Conservation (phyloP, 1,140 invertebrate species). For the Macrobrachium nipponense region DNA sequence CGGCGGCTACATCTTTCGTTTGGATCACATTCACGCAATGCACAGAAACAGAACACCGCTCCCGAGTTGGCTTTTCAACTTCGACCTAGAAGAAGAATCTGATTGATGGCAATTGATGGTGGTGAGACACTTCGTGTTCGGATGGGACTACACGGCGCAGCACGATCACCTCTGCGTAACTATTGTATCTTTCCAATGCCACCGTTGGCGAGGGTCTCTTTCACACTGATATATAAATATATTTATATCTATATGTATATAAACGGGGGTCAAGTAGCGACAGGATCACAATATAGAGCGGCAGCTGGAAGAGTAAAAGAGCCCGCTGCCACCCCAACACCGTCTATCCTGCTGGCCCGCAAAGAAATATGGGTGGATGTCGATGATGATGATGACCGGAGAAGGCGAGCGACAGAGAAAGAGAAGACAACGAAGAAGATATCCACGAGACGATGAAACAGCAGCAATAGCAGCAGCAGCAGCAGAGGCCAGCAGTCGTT, state of each 20-base stretch:
- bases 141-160: too few relatives aligned
- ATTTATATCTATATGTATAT: too few relatives aligned
- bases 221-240: neutral
- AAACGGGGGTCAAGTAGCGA: neutral
- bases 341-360: conserved; percentile 36
- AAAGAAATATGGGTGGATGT: conserved; percentile 43
- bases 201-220: conserved; percentile 5
- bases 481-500: conserved; percentile 13
- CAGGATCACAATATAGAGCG: conserved; percentile 14
- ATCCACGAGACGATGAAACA: neutral
- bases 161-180: too few relatives aligned
- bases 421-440: neutral
- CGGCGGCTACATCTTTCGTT: conserved; percentile 19
- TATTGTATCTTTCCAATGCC: neutral
- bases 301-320: neutral
- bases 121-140: neutral
- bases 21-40: neutral
- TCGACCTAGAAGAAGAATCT: neutral
- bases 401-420: neutral
- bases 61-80: conserved; percentile 20
- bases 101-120: neutral
- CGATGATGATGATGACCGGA: conserved; percentile 25
- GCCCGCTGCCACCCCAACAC: neutral
- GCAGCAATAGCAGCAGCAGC: neutral
- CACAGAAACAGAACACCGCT: conserved; percentile 24